These are phyloP conservation scores for Gambusia yucatana DNA, from an alignment of 2,797 vertebrate species.

Conservation along the genomic window DNA sequence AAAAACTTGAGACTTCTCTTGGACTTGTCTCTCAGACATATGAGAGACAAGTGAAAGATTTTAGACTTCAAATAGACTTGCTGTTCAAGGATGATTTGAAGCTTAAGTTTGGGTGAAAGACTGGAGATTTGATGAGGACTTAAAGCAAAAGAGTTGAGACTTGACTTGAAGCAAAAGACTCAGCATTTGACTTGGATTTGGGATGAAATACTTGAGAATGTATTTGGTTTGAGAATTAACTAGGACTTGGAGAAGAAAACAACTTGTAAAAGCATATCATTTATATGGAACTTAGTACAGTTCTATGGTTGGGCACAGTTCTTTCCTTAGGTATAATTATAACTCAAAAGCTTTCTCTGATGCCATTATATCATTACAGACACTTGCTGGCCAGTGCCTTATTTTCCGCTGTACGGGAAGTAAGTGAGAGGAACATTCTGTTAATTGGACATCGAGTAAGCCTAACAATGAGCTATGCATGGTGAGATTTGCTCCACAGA, in stretches of 20 bases:
- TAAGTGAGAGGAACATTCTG: conserved; percentile 77
- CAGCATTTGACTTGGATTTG: background rate
- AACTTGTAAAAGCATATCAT: conserved; percentile 12
- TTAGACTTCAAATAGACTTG: background rate
- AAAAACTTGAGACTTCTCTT: background rate
- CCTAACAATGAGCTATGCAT: conserved; percentile 73
- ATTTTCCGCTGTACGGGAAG: conserved; percentile 45
- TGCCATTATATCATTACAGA: conserved; percentile 42
- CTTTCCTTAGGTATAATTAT: conserved; percentile 30
- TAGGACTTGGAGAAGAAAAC: background rate
- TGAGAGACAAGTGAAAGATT: background rate
- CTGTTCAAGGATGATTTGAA: background rate
- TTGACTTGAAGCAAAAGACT: background rate
- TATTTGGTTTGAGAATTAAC: background rate
- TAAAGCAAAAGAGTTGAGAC: background rate
- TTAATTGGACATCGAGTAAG: conserved; percentile 77
- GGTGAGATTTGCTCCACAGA: conserved; percentile 73
- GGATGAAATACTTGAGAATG: background rate
- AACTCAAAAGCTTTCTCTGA: conserved; percentile 28
- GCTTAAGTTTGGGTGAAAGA: background rate
- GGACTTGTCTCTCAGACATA: background rate
- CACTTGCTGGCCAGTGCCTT: conserved; percentile 51
- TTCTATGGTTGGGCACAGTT: conserved; percentile 8
- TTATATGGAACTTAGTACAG: conserved; percentile 18
- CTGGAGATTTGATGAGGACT: background rate